Evolutionary conservation across 2,797 vertebrate genomes (phyloP), one percentile per base, ranked within the genome.

Genomic region (Gallinago solitaria): DNA sequence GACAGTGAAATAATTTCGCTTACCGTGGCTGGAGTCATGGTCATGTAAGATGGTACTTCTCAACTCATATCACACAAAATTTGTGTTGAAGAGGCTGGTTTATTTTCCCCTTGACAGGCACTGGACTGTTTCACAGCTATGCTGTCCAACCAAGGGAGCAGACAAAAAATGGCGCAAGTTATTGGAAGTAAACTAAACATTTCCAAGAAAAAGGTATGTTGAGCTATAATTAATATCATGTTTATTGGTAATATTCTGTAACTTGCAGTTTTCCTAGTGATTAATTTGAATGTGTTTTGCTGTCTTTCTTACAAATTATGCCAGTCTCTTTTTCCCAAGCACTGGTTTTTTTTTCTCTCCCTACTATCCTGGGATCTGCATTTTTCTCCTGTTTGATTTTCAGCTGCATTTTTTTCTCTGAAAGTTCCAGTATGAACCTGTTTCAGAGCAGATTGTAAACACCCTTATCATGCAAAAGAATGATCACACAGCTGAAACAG

Each of bases 71-170:
- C 5, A 28, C 32, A 21, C 20, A 56, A 61, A 81, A 63, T 19
- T 18, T 27, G 9, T 71, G 33, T 41, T 89, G 37, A 88, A 43
- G 9, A 83, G 68, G 23, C 51, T 89, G 24, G 0, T 73, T 95
- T 75, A 8, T n/a, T 87, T 96, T 82, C 11, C 51, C 53, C 43
- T 89, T 95, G 56, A 70, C 87, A 99, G 99, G 99, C 99, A 68
- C 96, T 99, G 25, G 99, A 99, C 97, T 99, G 99, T 97, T 99
- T 99, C 97, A 99, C 99, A 77, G 99, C 99, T 89, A 99, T 99
- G 99, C 95, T 99, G 56, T 99, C 99, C 86, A 97, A 95, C 73
- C 97, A 97, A 9, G 97, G 97, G 28, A 99, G 93, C 94, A 98
- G 98, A 63, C 97, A 98, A 74, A 98, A 98, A 95, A 98, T 99